Conservation (phyloP, 92 coral and sea anemone genomes). For the Actinostola sp. region DNA sequence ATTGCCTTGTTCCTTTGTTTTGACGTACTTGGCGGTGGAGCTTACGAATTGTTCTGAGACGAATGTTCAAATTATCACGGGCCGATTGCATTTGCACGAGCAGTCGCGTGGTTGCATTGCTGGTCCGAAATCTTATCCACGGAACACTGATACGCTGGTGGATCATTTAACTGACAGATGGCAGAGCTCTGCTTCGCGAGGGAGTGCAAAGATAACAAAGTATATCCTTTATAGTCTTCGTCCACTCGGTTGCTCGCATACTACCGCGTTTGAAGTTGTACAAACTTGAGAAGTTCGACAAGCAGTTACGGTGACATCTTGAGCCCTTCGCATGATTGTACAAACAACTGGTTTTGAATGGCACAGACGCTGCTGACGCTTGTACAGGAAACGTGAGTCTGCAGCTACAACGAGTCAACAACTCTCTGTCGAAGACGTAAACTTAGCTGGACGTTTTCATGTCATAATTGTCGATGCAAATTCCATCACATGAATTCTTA, state of each 20-base stretch:
- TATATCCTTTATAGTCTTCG: neutral
- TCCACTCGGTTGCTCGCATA: too few relatives aligned
- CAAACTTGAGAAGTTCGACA: neutral
- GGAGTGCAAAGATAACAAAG: neutral
- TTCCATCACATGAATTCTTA: too few relatives aligned
- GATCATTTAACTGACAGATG: neutral
- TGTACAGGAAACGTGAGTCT: constrained; percentile 18
- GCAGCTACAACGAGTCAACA: neutral
- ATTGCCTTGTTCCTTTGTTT: constrained; percentile 9
- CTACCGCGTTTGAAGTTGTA: neutral
- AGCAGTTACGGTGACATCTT: neutral
- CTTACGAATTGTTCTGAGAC: neutral
- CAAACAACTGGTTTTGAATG: constrained; percentile 20
- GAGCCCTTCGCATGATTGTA: constrained; percentile 8
- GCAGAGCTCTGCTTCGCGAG: neutral
- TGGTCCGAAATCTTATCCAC: neutral
- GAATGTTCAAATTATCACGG: neutral
- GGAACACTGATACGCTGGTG: neutral
- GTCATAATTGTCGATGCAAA: too few relatives aligned
- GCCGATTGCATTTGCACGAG: neutral
- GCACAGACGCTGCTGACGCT: constrained; percentile 8
- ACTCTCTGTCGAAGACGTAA: neutral
- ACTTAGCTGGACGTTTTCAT: too few relatives aligned
- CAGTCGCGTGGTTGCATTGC: constrained; percentile 17
- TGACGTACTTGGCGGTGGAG: neutral